Conservation (phyloP, 2,888 invertebrate species). For the Ophion obscuratus region DNA sequence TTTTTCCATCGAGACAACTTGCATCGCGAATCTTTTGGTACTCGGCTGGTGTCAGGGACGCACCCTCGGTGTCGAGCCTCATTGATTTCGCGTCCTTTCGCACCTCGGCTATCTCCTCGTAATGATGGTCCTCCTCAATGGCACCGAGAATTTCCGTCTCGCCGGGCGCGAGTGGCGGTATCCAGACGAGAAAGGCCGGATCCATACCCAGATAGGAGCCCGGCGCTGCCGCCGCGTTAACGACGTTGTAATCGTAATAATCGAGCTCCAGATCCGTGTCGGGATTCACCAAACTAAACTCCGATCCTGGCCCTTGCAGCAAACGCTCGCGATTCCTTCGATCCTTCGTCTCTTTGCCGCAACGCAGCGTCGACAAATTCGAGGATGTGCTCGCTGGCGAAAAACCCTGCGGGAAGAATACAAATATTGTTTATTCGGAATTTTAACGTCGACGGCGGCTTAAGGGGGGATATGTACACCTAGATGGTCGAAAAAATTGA, state of each 20-base stretch:
- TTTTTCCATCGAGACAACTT: conserved; percentile 51
- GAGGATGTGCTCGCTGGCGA: conserved; percentile 79
- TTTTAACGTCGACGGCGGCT: too few relatives aligned
- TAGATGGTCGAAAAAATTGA: too few relatives aligned
- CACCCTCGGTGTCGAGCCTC: conserved; percentile 75
- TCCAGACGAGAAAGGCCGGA: conserved; percentile 94
- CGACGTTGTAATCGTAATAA: conserved; percentile 95
- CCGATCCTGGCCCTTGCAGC: conserved; percentile 89
- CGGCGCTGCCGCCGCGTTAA: conserved; percentile 92
- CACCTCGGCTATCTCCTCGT: conserved; percentile 69
- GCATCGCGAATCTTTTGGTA: conserved; percentile 72
- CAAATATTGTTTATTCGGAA: neutral
- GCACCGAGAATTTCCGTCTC: conserved; percentile 81
- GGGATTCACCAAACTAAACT: conserved; percentile 90
- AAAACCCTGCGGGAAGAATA: conserved; percentile 73
- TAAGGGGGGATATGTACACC: too few relatives aligned
- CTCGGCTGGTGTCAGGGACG: conserved; percentile 77
- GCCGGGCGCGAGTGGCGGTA: conserved; percentile 91
- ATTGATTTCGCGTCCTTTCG: conserved; percentile 59
- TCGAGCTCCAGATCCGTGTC: conserved; percentile 93
- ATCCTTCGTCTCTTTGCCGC: conserved; percentile 89
- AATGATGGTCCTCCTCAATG: conserved; percentile 73
- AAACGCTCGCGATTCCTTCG: conserved; percentile 90
- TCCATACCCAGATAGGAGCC: conserved; percentile 96
- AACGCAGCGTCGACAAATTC: conserved; percentile 75